Evolutionary conservation across 2,113 vertebrate genomes (phyloP).

Genomic region (Labeo catla): DNA sequence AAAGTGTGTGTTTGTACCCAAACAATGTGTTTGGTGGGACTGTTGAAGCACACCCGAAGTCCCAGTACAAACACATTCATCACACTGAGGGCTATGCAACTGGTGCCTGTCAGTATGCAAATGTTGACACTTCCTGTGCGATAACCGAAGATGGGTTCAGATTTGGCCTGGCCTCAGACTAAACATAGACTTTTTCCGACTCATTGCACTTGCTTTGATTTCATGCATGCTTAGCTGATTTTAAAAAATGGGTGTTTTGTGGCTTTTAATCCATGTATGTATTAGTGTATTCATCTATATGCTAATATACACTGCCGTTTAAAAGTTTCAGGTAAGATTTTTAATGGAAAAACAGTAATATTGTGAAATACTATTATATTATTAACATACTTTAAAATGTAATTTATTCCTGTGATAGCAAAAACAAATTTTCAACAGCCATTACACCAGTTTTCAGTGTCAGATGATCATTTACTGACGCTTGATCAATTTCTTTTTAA

Average conservation of each 20-base stretch:
- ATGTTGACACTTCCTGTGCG: constrained; percentile 61
- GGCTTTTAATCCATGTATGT: background rate
- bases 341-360: background rate
- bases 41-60: constrained; percentile 55
- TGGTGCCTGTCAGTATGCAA: constrained; percentile 61
- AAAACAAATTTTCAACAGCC: too few relatives aligned
- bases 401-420: background rate
- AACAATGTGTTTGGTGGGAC: constrained; percentile 32
- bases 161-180: background rate
- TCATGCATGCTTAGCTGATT: background rate
- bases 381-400: background rate
- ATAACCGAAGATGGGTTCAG: constrained; percentile 4
- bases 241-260: background rate
- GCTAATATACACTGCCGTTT: background rate
- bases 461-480: too few relatives aligned
- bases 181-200: background rate
- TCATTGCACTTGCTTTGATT: background rate
- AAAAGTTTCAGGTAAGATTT: background rate
- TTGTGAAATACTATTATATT: background rate
- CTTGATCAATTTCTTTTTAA: background rate
- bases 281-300: background rate
- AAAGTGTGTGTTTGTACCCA: background rate
- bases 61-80: constrained; percentile 46
- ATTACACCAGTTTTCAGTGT: too few relatives aligned
- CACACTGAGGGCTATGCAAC: constrained; percentile 14